Base-by-base conservation (phyloP, 2,113 vertebrate genomes). In the Pygoscelis adeliae region DNA sequence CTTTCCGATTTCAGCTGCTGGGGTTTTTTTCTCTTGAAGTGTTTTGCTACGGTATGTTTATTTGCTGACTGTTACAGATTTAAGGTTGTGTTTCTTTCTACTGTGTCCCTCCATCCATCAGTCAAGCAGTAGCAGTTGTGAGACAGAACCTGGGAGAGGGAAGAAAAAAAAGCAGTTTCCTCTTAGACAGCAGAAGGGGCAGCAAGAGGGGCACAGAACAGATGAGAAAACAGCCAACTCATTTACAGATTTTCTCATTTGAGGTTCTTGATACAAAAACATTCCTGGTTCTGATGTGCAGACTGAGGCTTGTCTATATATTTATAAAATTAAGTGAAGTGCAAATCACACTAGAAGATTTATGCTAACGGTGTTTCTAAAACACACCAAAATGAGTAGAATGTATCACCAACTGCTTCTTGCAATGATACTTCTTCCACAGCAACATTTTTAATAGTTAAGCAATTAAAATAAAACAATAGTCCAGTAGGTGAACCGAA, bases 311-410 rank as follows among this genome's bases (percentile, higher is more conserved):
- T 97, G 97, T 97, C 97, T 97, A 97, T 97, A 97, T 97, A 97
- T 97, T 97, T 97, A 97, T 97, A 97, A 97, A 97, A 97, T 97
- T 97, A 97, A 97, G 97, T 97, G 97, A 97, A 97, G 97, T 97
- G 97, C 96, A 97, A 97, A 97, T 97, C 97, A 97, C 97, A 97
- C 97, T 97, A 96, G 95, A 97, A 96, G 97, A 97, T 97, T 97
- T 97, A 97, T 97, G 97, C 96, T 97, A 97, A 96, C 95, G 96
- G 95, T 97, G 97, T 97, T 97, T 97, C 97, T 97, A 97, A 96
- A 97, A 97, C 96, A 97, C 96, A 97, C 97, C 79, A 97, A 97
- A 97, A 97, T 96, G 96, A 97, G 96, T 90, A 96, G 93, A 97
- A 96, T 97, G 74, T 97, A 97, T 96, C 94, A 97, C 97, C 96